Conservation (phyloP, 2,797 vertebrate species). For the Amphiprion clarkii region DNA sequence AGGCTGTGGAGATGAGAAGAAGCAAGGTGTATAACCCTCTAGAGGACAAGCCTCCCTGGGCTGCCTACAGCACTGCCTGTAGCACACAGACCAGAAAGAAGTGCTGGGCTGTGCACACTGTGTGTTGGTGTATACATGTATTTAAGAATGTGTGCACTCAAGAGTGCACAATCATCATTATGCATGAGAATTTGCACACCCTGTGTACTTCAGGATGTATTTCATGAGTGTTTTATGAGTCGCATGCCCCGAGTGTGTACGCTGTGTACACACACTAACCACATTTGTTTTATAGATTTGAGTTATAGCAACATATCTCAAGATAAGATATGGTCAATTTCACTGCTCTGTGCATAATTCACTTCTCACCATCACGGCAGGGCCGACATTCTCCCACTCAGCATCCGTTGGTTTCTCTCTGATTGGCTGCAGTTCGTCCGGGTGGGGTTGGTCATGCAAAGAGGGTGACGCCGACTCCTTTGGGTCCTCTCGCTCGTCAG, state of each 20-base stretch:
- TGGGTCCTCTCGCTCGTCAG: constrained; percentile 86
- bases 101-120: constrained; percentile 21
- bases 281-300: constrained; percentile 48
- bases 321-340: constrained; percentile 47
- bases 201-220: constrained; percentile 41
- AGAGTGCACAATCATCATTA: constrained; percentile 62
- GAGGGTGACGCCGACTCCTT: constrained; percentile 85
- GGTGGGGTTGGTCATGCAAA: constrained; percentile 86
- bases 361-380: constrained; percentile 90
- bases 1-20: constrained; percentile 68
- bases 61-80: constrained; percentile 77
- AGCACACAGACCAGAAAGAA: constrained; percentile 66
- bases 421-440: constrained; percentile 87
- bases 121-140: constrained; percentile 1
- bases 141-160: constrained; percentile 24
- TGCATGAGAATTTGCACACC: constrained; percentile 65
- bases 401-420: constrained; percentile 88
- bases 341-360: constrained; percentile 33
- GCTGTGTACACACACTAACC: constrained; percentile 38
- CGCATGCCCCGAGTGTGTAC: constrained; percentile 35
- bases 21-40: constrained; percentile 60
- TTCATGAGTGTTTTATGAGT: constrained; percentile 71
- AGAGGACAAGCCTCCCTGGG: constrained; percentile 63
- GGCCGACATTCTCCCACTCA: constrained; percentile 91
- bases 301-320: constrained; percentile 55